A percentile compares a stretch with the other conserved stretches of the same genome.
These are phyloP conservation scores for Lemur catta DNA, from an alignment of 2,797 vertebrate species.

Conservation along the genomic window DNA sequence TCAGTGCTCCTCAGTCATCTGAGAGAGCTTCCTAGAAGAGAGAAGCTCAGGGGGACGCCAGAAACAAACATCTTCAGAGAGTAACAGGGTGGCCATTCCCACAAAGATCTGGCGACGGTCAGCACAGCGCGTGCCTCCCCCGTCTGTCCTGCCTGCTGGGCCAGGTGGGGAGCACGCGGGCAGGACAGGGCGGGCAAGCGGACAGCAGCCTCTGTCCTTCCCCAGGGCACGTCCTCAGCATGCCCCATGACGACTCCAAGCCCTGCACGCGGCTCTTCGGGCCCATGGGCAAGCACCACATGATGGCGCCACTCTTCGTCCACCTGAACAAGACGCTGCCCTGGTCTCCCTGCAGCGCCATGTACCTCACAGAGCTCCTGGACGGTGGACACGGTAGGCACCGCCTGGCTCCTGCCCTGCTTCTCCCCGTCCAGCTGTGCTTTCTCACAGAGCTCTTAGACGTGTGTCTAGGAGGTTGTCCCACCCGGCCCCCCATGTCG, in stretches of 20 bases:
- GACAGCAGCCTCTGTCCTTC: neutral
- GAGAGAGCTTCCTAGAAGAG: neutral
- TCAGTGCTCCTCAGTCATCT: neutral
- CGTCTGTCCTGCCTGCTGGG: neutral
- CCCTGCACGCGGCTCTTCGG: conserved; percentile 92
- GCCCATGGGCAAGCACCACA: conserved; percentile 88
- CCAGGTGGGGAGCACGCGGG: neutral
- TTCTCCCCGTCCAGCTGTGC: neutral
- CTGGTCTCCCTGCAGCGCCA: conserved; percentile 97
- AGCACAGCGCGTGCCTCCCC: no score
- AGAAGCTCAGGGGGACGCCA: neutral
- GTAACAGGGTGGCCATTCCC: neutral
- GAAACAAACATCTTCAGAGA: neutral
- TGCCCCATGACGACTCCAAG: conserved; percentile 97
- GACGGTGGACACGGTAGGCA: conserved; percentile 93
- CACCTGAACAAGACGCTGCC: conserved; percentile 92
- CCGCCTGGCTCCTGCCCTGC: neutral
- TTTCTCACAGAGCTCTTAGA: conserved; percentile 14
- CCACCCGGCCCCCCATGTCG: fast-evolving
- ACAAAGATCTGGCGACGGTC: neutral
- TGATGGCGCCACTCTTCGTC: conserved; percentile 95
- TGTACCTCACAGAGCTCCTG: conserved; percentile 96
- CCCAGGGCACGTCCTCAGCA: conserved; percentile 96
- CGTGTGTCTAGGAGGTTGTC: neutral
- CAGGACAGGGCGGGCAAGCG: no score